Conservation (phyloP, 2,113 vertebrate genomes). For the Pristiophorus japonicus region DNA sequence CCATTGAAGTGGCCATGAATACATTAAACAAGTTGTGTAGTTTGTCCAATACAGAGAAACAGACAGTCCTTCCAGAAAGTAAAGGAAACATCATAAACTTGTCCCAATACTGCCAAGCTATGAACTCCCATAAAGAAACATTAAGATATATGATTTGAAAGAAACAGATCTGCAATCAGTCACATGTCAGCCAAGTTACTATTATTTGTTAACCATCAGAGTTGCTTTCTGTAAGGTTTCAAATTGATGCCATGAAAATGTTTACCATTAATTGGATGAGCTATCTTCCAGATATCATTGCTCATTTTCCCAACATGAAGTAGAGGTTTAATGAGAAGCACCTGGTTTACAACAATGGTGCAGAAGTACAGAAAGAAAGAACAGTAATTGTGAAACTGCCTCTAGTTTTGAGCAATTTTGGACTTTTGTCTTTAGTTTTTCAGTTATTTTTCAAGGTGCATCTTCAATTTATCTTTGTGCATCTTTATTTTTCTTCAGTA, state of each 20-base stretch:
- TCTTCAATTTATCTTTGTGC: not conserved
- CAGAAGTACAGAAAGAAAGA: not conserved
- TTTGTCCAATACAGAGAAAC: not conserved
- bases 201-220: not conserved
- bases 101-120: not conserved
- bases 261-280: not conserved
- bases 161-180: not conserved
- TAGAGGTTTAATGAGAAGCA: not conserved
- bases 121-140: not conserved
- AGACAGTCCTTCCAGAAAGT: not conserved
- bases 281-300: not conserved
- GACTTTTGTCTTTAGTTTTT: not conserved
- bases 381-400: not conserved
- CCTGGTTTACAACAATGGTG: not conserved
- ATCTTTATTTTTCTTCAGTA: not conserved
- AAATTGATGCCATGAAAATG: not conserved
- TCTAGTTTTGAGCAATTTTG: not conserved
- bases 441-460: not conserved
- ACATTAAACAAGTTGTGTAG: not conserved
- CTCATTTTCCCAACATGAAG: not conserved
- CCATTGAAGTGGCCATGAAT: not conserved
- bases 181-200: not conserved
- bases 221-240: not conserved
- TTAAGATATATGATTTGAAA: not conserved
- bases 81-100: not conserved